Evolutionary conservation across 2,888 invertebrate genomes (phyloP).

Genomic region (Gonocerus acuteangulatus): DNA sequence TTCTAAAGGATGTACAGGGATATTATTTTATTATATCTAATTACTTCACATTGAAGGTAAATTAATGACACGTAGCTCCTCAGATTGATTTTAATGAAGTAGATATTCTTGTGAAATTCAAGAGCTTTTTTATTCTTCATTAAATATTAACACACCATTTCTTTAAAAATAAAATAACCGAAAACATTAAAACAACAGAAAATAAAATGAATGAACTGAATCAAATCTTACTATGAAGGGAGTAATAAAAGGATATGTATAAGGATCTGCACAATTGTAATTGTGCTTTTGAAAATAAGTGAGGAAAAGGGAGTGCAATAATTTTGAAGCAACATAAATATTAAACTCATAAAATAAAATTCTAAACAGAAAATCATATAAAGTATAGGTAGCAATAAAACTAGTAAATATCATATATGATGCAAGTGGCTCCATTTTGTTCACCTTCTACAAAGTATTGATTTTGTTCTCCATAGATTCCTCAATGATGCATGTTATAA

Average conservation of each 20-base stretch:
- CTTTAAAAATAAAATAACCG: neutral
- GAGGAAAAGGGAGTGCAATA: conserved; percentile 12
- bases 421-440: conserved; percentile 36
- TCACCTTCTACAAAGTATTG: conserved; percentile 34
- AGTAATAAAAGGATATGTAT: neutral
- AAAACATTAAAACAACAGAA: neutral
- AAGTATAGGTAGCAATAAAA: conserved; percentile 4
- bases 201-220: conserved; percentile 3
- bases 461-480: conserved; percentile 28
- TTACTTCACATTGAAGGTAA: too few species aligned
- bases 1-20: neutral
- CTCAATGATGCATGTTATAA: neutral
- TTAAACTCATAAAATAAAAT: conserved; percentile 23
- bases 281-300: conserved; percentile 6
- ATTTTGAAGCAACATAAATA: conserved; percentile 15
- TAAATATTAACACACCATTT: too few species aligned
- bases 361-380: neutral
- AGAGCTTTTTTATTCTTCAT: neutral
- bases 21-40: too few species aligned
- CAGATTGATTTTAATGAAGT: neutral
- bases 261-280: conserved; percentile 11
- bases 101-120: neutral
- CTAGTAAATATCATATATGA: conserved; percentile 27
- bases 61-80: too few species aligned
- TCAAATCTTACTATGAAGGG: conserved; percentile 1